Evolutionary conservation across 2,888 invertebrate species (phyloP), one percentile per base, ranked within the genome.

Genomic region (Chaitophorus viminalis): DNA sequence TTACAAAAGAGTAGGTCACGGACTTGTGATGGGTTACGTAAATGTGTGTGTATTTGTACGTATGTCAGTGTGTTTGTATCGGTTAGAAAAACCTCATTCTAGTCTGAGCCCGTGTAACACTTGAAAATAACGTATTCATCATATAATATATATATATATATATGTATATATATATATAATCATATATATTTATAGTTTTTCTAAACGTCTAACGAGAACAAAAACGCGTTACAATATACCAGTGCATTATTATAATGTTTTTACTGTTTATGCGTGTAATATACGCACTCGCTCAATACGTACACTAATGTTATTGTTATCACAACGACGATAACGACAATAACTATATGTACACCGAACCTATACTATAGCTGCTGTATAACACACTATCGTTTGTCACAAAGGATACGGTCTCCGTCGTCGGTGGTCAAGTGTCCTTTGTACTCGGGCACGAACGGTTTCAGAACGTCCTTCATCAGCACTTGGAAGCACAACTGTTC

Each of bases 401-500:
- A 93, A 93, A 93, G 93, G 93, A 93, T 94, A 94, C 95, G 92
- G 93, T 95, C 95, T 90, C 95, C 95, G 90, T 95, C 95, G 90
- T 95, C 95, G 90, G 95, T 94, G 4, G 94, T 94, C 89, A 95
- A 94, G 91, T 95, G 94, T n/a, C 98, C 98, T 91, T 96, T 96
- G 93, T 97, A 98, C 92, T 97, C 96, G 33, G 98, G 98, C 88
- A 98, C 97, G 91, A 95, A 98, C 0, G 97, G 96, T 90, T 96
- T 93, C 54, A 98, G 93, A 33, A 95, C 93, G 91, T 98, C 98
- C 91, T 95, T 95, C 97, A 97, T 98, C 91, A 97, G 93, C 90
- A 95, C 92, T 92, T 96, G 94, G 92, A 98, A 97, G 91, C 98
- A 97, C 90, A 94, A 94, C 91, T 97, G 96, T 92, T 98, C 98